phyloP scores from a whole-genome alignment of 2,113 vertebrate species.

The Clarias batrachus region DNA sequence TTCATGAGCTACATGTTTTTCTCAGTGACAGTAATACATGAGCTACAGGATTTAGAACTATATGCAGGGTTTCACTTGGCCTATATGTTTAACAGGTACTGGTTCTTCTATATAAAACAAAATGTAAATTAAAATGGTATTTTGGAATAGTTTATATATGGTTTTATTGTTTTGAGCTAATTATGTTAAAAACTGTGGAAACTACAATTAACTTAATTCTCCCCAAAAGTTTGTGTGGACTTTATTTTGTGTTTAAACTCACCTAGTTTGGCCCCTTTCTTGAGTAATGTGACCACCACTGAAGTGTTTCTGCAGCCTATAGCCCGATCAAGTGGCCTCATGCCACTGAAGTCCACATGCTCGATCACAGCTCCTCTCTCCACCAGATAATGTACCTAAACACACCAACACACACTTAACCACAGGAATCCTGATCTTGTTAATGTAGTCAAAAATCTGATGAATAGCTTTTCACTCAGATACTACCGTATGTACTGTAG shows the following conservation, averaged over 20 bases:
- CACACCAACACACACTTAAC: not conserved
- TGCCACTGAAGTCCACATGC: conserved; percentile 93
- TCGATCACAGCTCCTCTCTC: conserved; percentile 94
- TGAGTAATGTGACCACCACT: conserved; percentile 88
- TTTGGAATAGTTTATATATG: not conserved
- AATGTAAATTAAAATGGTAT: not conserved
- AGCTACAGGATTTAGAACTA: not conserved
- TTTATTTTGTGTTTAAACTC: conserved; percentile 34
- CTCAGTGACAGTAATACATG: conserved; percentile 14
- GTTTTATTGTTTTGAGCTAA: not conserved
- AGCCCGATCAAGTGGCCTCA: conserved; percentile 95
- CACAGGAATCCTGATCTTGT: not conserved
- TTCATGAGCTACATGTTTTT: not conserved
- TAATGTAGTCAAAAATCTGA: not conserved
- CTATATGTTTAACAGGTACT: not conserved
- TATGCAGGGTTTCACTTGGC: not conserved
- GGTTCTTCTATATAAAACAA: not conserved
- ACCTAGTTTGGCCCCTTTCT: conserved; percentile 97
- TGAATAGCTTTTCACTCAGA: not conserved
- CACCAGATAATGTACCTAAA: conserved; percentile 94
- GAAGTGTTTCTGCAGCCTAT: conserved; percentile 94
- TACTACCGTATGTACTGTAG: not conserved
- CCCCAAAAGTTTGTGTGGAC: not conserved
- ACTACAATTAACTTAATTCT: not conserved
- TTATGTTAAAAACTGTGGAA: not conserved